Conservation (phyloP, 2,113 vertebrate species). For the Tapirus terrestris region DNA sequence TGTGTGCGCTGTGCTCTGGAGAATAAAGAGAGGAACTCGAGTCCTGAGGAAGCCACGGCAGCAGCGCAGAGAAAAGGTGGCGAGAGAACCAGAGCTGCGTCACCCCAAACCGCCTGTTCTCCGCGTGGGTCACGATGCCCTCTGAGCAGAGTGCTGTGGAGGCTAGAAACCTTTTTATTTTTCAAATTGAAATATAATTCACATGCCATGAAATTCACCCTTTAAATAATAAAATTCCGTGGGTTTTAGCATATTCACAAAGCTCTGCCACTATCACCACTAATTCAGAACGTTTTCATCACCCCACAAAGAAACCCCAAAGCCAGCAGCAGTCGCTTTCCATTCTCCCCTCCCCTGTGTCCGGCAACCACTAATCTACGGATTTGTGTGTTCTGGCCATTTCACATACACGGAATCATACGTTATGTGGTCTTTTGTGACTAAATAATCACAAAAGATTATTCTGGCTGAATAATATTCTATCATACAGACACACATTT, state of each 20-base stretch:
- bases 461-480: background rate
- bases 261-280: background rate
- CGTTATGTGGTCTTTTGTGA: background rate
- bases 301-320: background rate
- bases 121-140: accelerated
- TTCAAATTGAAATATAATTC: background rate
- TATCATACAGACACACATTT: background rate
- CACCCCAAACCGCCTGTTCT: background rate
- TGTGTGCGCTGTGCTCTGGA: background rate
- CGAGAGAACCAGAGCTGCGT: background rate
- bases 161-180: background rate
- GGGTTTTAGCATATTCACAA: background rate
- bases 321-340: background rate
- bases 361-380: background rate
- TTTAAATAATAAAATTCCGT: background rate
- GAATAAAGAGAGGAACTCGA: background rate
- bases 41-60: background rate
- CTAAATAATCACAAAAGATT: no score
- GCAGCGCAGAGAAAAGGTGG: background rate
- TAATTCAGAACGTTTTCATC: background rate
- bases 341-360: no score
- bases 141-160: background rate
- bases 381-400: background rate
- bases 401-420: background rate
- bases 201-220: background rate